Percentiles rank a stretch among this genome's conserved stretches.
Evolutionary conservation across 2,888 invertebrate genomes (phyloP).

Genomic region (Tachina fera): DNA sequence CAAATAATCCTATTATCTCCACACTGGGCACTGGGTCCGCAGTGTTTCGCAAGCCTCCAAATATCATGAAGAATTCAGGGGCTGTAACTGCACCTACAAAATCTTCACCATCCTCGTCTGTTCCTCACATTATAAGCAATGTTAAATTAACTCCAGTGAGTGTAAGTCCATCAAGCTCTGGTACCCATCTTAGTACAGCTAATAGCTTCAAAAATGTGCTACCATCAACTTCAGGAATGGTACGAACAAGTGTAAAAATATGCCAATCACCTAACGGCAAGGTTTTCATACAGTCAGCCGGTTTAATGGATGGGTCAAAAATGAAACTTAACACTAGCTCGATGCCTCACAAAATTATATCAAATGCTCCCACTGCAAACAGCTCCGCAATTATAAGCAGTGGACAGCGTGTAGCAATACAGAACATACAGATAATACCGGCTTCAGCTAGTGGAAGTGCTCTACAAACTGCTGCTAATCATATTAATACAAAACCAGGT

Average conservation of each 20-base stretch:
- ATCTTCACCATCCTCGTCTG: conserved; percentile 51
- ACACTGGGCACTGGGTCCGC: conserved; percentile 70
- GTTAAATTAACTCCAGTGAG: conserved; percentile 78
- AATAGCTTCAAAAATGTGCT: conserved; percentile 76
- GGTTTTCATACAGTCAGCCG: conserved; percentile 80
- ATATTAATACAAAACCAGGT: conserved; percentile 66
- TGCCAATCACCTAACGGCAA: conserved; percentile 81
- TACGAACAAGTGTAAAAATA: conserved; percentile 80
- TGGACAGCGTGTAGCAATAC: conserved; percentile 79
- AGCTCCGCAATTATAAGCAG: conserved; percentile 74
- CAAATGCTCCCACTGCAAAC: conserved; percentile 63
- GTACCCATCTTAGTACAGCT: conserved; percentile 58
- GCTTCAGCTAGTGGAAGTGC: conserved; percentile 73
- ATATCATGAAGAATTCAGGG: conserved; percentile 72
- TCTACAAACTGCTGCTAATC: conserved; percentile 70
- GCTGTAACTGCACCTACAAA: conserved; percentile 33
- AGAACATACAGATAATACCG: conserved; percentile 81
- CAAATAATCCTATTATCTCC: conserved; percentile 67
- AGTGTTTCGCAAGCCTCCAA: conserved; percentile 75
- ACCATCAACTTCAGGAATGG: conserved; percentile 75
- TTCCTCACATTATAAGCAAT: conserved; percentile 78
- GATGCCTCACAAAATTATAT: conserved; percentile 72
- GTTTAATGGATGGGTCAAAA: conserved; percentile 73
- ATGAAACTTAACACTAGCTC: conserved; percentile 68
- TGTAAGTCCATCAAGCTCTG: conserved; percentile 61